Evolutionary conservation across 1,140 invertebrate genomes (phyloP).

Genomic region (Drosophila sechellia): DNA sequence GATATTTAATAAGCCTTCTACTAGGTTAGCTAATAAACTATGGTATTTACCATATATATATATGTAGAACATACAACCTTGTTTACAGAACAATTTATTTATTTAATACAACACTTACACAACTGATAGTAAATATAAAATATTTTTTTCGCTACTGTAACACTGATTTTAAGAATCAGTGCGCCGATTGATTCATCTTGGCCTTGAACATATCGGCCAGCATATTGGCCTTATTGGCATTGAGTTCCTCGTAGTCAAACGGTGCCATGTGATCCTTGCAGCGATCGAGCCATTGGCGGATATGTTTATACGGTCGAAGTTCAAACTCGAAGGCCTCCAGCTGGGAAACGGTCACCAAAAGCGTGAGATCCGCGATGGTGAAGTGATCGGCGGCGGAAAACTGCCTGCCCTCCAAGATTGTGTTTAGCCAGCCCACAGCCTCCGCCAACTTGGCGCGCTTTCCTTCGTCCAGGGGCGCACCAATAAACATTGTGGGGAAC

Average conservation of each 20-base stretch:
- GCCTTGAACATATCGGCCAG: slow-evolving; percentile 82
- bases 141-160: neutral
- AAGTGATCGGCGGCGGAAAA: slow-evolving; percentile 83
- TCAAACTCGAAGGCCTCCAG: slow-evolving; percentile 80
- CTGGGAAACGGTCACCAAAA: slow-evolving; percentile 84
- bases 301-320: slow-evolving; percentile 59
- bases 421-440: slow-evolving; percentile 75
- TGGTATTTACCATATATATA: too few species aligned
- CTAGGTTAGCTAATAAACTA: too few species aligned
- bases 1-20: neutral
- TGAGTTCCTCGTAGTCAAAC: slow-evolving; percentile 83
- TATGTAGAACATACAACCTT: neutral
- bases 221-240: slow-evolving; percentile 70
- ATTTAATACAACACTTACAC: slow-evolving; percentile 58
- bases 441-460: slow-evolving; percentile 86
- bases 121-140: slow-evolving; percentile 10
- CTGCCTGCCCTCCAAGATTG: slow-evolving; percentile 70
- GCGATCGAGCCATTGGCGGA: slow-evolving; percentile 68
- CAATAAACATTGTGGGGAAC: slow-evolving; percentile 85
- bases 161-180: neutral
- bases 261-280: slow-evolving; percentile 78
- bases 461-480: slow-evolving; percentile 73
- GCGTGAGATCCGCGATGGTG: slow-evolving; percentile 87
- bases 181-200: slow-evolving; percentile 65
- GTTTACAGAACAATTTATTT: slow-evolving; percentile 33